These are phyloP conservation scores for Pecten maximus DNA, from an alignment of 2,888 invertebrate species.

Conservation along the genomic window DNA sequence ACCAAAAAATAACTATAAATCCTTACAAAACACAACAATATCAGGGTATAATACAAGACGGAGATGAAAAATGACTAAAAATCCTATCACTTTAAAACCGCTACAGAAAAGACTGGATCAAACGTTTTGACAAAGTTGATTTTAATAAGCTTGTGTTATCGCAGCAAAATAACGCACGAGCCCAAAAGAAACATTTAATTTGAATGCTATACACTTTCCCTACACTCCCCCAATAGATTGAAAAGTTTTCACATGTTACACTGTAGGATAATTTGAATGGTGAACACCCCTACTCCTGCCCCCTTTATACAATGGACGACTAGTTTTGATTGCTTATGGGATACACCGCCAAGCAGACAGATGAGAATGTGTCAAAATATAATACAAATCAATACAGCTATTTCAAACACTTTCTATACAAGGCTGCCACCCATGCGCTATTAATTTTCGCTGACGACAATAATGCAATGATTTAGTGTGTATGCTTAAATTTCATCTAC, in stretches of 20 bases:
- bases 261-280: not conserved
- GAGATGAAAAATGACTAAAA: not conserved
- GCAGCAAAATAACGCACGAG: not conserved
- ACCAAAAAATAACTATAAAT: not conserved
- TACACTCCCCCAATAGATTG: not conserved
- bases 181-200: slow-evolving; percentile 1
- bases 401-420: slow-evolving; percentile 11
- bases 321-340: slow-evolving; percentile 13
- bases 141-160: not conserved
- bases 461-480: not conserved
- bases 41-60: not conserved
- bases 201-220: not conserved
- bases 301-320: not conserved
- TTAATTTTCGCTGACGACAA: slow-evolving; percentile 8
- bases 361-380: slow-evolving; percentile 30
- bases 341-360: not conserved
- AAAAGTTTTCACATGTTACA: not conserved
- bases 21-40: slow-evolving; percentile 13
- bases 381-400: not conserved
- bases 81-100: not conserved
- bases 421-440: slow-evolving; percentile 16
- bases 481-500: slow-evolving; percentile 14
- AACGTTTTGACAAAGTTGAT: not conserved
- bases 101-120: not conserved
- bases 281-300: not conserved